A percentile compares a stretch with the other conserved stretches of the same genome.
These are phyloP conservation scores for Mythimna pallens DNA, from an alignment of 2,888 invertebrate genomes.

Conservation along the genomic window DNA sequence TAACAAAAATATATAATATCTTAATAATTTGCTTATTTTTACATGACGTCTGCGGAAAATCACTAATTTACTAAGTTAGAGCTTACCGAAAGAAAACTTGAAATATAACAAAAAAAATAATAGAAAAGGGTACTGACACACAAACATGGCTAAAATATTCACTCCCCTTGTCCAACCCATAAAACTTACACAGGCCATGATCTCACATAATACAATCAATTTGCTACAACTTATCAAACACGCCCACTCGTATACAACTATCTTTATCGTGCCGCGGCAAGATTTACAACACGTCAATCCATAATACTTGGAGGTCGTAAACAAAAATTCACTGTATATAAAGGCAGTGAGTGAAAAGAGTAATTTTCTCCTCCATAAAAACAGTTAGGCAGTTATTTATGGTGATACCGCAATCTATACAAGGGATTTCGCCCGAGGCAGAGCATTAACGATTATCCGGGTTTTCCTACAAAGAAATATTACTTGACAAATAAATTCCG, in stretches of 20 bases:
- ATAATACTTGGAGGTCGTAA: constrained; percentile 74
- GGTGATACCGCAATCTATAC: constrained; percentile 89
- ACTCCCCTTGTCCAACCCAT: constrained; percentile 23
- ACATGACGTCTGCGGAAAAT: too few relatives aligned
- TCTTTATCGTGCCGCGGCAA: constrained; percentile 56
- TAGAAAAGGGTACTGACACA: neutral
- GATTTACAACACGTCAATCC: constrained; percentile 66
- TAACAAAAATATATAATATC: too few relatives aligned
- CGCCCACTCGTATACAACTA: constrained; percentile 63
- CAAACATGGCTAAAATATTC: constrained; percentile 33
- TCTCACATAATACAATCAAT: constrained; percentile 55
- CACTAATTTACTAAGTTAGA: neutral
- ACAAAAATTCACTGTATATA: constrained; percentile 82
- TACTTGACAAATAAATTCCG: constrained; percentile 87
- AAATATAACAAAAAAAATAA: neutral
- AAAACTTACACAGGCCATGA: constrained; percentile 48
- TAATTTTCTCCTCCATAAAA: constrained; percentile 89
- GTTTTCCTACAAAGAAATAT: constrained; percentile 86
- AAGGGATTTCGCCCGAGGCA: constrained; percentile 86
- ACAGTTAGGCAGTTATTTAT: constrained; percentile 89
- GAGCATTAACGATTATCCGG: constrained; percentile 88
- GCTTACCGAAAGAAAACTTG: neutral
- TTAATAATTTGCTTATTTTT: too few relatives aligned
- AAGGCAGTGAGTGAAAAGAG: constrained; percentile 86
- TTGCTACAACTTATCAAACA: constrained; percentile 61